Percentiles rank a stretch among this genome's conserved stretches.
phyloP scores from a whole-genome alignment of 2,888 invertebrate genomes.

The Andrena bicolor region DNA sequence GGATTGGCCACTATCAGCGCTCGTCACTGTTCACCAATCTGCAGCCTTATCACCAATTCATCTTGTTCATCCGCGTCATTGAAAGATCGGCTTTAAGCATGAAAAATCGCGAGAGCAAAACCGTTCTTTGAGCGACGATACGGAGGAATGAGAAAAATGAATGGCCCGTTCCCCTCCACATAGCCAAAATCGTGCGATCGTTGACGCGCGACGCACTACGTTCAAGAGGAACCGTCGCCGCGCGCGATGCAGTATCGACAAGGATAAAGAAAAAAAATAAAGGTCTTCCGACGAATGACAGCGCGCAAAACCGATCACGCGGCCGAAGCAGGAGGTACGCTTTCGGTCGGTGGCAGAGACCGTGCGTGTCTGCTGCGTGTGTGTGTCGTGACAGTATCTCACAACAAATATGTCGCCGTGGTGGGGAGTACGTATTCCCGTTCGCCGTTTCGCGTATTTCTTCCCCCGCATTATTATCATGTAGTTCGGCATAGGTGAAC shows the following conservation, averaged over 20 bases:
- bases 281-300: conserved; percentile 58
- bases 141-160: conserved; percentile 31
- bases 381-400: conserved; percentile 44
- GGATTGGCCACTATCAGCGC: conserved; percentile 38
- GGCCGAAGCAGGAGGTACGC: conserved; percentile 53
- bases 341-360: conserved; percentile 48
- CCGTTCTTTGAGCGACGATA: not conserved
- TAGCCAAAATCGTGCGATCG: conserved; percentile 32
- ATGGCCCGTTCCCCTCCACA: conserved; percentile 8
- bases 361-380: conserved; percentile 18
- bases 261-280: conserved; percentile 41
- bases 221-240: conserved; percentile 21
- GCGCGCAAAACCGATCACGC: conserved; percentile 61
- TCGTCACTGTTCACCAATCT: conserved; percentile 24
- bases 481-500: conserved; percentile 47
- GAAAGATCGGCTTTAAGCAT: not conserved
- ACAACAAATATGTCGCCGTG: conserved; percentile 58
- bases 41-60: not conserved
- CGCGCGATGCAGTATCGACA: conserved; percentile 39
- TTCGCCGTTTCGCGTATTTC: conserved; percentile 61
- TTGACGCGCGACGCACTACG: conserved; percentile 43
- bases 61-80: not conserved
- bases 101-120: not conserved
- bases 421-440: conserved; percentile 61
- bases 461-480: conserved; percentile 64